Conservation (phyloP, 2,888 invertebrate species). For the Acheta domesticus region DNA sequence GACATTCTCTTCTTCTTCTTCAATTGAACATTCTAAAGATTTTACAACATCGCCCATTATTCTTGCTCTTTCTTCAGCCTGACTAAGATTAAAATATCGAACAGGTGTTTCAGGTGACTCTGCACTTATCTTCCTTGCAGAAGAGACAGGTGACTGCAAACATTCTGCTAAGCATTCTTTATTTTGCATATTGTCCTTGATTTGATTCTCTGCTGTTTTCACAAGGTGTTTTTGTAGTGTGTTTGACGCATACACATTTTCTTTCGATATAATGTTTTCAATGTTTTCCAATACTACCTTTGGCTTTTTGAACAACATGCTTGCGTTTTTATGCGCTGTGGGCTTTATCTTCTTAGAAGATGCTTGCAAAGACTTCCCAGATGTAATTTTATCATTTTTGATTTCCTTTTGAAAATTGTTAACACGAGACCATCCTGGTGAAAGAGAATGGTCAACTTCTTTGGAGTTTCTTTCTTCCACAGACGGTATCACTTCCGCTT, state of each 20-base stretch:
- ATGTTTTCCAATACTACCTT: background rate
- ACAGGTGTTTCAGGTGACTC: background rate
- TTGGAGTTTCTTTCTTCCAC: background rate
- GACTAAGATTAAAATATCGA: slow-evolving; percentile 18
- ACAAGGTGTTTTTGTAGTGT: background rate
- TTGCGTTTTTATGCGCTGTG: too few relatives aligned
- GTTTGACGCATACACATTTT: background rate
- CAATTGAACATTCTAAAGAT: background rate
- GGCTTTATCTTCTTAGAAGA: too few relatives aligned
- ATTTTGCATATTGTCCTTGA: too few relatives aligned
- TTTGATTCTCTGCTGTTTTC: background rate
- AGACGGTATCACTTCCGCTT: background rate
- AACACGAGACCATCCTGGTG: background rate
- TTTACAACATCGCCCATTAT: background rate
- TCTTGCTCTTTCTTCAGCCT: background rate
- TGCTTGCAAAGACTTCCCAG: background rate
- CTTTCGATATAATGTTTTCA: background rate
- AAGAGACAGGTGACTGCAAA: background rate
- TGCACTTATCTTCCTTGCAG: background rate
- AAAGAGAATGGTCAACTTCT: background rate
- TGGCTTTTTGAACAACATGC: background rate
- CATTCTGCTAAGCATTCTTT: background rate
- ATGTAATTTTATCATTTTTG: background rate
- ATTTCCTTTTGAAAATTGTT: background rate
- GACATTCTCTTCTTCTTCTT: background rate